phyloP scores from a whole-genome alignment of 2,113 vertebrate genomes.

The Eudyptes chrysolophus region DNA sequence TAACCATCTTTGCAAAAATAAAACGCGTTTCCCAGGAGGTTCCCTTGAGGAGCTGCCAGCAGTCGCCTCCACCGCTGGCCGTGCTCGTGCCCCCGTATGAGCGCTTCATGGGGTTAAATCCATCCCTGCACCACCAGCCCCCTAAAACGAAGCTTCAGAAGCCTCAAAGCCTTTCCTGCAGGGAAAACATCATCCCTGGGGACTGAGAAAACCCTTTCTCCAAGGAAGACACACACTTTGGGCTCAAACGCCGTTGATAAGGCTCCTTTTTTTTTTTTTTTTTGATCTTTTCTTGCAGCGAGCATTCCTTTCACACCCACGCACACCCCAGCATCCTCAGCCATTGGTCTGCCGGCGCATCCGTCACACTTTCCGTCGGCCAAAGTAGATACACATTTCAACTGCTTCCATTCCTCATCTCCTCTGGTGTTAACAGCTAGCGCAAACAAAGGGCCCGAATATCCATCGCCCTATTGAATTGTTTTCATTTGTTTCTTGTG shows the following conservation, averaged over 20 bases:
- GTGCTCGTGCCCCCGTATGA: fast-evolving
- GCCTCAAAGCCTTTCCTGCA: background rate
- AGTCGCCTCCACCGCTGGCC: fast-evolving
- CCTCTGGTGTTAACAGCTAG: constrained; percentile 34
- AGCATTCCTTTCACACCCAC: constrained; percentile 56
- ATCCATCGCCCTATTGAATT: background rate
- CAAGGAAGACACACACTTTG: background rate
- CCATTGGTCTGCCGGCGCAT: background rate
- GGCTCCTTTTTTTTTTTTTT: background rate
- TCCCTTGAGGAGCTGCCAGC: background rate
- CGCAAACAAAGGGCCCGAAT: constrained; percentile 4
- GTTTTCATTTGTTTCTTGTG: background rate
- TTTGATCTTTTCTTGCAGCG: background rate
- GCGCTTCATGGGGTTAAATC: background rate
- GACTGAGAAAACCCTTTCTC: background rate
- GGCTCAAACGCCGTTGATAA: background rate
- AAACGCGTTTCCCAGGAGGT: background rate
- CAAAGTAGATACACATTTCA: constrained; percentile 32
- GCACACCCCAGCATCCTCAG: background rate
- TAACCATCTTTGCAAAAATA: background rate
- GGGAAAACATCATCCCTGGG: background rate
- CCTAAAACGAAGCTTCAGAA: background rate
- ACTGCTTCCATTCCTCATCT: constrained; percentile 16
- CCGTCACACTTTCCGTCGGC: constrained; percentile 39
- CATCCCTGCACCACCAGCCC: background rate